Conservation (phyloP, 2,797 vertebrate genomes). For the Discoglossus pictus region DNA sequence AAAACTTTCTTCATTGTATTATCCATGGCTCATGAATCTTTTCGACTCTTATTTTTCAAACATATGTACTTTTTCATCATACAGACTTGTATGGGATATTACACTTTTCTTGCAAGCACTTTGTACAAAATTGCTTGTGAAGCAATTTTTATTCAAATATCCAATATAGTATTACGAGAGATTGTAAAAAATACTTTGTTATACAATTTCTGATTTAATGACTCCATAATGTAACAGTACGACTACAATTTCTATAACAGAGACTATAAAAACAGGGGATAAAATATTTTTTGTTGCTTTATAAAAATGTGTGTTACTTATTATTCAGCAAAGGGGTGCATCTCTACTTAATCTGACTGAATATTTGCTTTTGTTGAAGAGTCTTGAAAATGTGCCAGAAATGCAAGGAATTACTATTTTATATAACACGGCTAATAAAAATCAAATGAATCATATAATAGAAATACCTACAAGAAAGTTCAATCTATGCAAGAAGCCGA, state of each 20-base stretch:
- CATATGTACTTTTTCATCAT: no score
- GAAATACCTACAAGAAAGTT: no score
- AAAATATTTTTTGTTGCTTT: constrained; percentile 36
- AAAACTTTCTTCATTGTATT: no score
- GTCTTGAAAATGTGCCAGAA: constrained; percentile 3
- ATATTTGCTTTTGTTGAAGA: constrained; percentile 7
- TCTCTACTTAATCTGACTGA: constrained; percentile 26
- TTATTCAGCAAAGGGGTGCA: constrained; percentile 15
- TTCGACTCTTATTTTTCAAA: no score
- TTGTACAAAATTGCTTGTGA: constrained; percentile 29
- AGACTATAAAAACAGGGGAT: constrained; percentile 36
- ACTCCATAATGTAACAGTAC: constrained; percentile 36
- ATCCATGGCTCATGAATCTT: no score
- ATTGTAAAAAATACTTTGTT: constrained; percentile 47
- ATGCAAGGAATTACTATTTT: no score
- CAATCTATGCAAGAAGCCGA: no score
- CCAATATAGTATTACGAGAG: constrained; percentile 39
- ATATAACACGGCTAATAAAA: constrained; percentile 21
- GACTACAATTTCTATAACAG: constrained; percentile 18
- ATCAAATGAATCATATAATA: constrained; percentile 1
- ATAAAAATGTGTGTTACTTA: constrained; percentile 31
- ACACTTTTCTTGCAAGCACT: constrained; percentile 41
- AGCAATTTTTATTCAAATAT: constrained; percentile 50
- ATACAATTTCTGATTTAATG: constrained; percentile 49
- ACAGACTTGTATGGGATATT: constrained; percentile 12